Evolutionary conservation across 2,797 vertebrate species (phyloP), one percentile per base, ranked within the genome.

Genomic region (Meriones psammophilus): DNA sequence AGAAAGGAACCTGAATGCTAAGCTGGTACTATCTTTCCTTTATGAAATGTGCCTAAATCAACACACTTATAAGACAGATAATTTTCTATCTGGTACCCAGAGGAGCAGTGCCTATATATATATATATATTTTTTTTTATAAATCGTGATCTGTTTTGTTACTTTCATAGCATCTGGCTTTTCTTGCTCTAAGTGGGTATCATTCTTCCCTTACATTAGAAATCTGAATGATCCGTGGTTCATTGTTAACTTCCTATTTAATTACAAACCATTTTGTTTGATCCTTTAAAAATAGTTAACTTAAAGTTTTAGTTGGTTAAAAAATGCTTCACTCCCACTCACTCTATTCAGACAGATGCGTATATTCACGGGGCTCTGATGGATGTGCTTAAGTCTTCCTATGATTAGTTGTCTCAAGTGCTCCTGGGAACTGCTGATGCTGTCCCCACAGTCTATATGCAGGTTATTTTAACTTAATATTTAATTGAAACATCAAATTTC

Each of bases 401-500:
- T 50, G 5, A 5, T 91, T 88, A 68, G 36, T 78, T 93, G 13
- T 58, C 14, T 92, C 33, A 9, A 81, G 84, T 60, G 18, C 79
- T 88, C 88, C n/a, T 79, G 39, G 42, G 46, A 92, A 89, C 80
- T 64, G 60, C 3, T 89, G 17, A 66, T 73, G n/a, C 10, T 46
- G 46, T 68, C 15, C 56, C 3, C 60, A 86, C 33, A 95, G 36
- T 81, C 22, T 85, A 22, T 79, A 68, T 18, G 26, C 73, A 90
- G 56, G 39, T 18, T 64, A 89, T 74, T 73, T 92, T 39, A 56
- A 69, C 26, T 83, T 74, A 30, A 1, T 68, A 58, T 30, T 80
- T 93, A 88, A n/a, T 86, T 60, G 84, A 91, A 95, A 12, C 10
- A 87, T 36, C n/a, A 92, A 28, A 42, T 39, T 12, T 76, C 18